Evolutionary conservation across 2,797 vertebrate species (phyloP), one percentile per base, ranked within the genome.

Genomic region (Myotis daubentonii): DNA sequence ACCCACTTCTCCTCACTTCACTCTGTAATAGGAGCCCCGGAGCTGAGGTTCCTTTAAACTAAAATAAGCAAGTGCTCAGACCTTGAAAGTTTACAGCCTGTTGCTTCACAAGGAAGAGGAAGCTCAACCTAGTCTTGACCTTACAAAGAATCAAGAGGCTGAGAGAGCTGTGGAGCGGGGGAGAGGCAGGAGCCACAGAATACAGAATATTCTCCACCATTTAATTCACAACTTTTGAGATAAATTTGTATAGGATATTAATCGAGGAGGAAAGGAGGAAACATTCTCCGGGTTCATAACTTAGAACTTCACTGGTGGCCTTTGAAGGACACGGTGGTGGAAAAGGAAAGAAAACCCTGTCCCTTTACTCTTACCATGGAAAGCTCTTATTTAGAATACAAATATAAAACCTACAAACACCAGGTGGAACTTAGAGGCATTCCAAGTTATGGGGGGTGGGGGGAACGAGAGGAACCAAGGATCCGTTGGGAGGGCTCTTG

Each of bases 21-120:
- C 68, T 95, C 55, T 83, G 95, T 82, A 90, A 91, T 8, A 36
- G 90, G 71, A 97, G 72, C 38, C 75, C 38, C 62, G 30, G 47
- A 23, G 62, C 11, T 12, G 28, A 96, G 51, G 81, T 74, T 60
- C 53, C 38, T 83, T 84, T 70, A 89, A 94, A 94, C n/a, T 81
- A 71, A 83, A 94, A 80, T 44, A 92, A 93, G 78, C 84, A 84
- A 80, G 84, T 33, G 44, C 44, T 65, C 57, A 30, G 47, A 57
- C 28, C 87, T 80, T 28, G 41, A 33, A 91, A 83, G 83, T 93
- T 55, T 92, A 87, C 6, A 83, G 51, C 33, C 71, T 47, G 25
- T 41, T 78, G 57, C 89, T 89, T 91, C 30, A 68, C 44, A 80
- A 78, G 83, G n/a, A 92, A 85, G 86, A 83, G 36, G 33, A 33